These are phyloP conservation scores for Campylomormyrus numenius DNA, from an alignment of 2,113 vertebrate species.

Conservation along the genomic window DNA sequence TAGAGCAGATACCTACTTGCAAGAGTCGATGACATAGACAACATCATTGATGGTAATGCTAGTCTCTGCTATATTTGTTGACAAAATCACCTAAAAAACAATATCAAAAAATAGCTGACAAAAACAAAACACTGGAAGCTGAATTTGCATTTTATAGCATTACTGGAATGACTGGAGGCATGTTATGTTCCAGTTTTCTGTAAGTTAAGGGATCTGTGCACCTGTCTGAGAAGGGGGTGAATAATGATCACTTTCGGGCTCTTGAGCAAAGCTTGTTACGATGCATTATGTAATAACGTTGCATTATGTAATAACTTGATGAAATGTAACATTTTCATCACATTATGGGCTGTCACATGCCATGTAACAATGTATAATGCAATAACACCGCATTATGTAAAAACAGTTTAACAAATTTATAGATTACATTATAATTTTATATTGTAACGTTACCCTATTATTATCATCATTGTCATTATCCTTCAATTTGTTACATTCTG, in stretches of 20 bases:
- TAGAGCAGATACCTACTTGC: conserved; percentile 76
- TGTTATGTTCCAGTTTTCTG: not conserved
- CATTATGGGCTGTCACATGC: not conserved
- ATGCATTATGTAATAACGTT: not conserved
- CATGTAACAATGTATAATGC: not conserved
- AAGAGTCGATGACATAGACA: conserved; percentile 94
- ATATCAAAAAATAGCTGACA: not conserved
- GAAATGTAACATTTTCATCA: not conserved
- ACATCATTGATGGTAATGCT: conserved; percentile 97
- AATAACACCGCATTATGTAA: not conserved
- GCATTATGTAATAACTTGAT: not conserved
- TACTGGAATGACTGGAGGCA: not conserved
- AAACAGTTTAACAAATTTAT: not conserved
- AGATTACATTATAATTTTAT: not conserved
- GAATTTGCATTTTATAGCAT: not conserved
- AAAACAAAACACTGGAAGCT: not conserved
- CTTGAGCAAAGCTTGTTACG: not conserved
- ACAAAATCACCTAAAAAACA: conserved; percentile 79
- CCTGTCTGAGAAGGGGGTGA: not conserved
- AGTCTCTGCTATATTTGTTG: conserved; percentile 95
- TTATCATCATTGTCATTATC: not conserved
- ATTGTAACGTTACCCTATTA: not conserved
- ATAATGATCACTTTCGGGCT: not conserved
- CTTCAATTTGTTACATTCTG: not conserved
- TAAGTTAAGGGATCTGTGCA: not conserved